A percentile compares a stretch with the other conserved stretches of the same genome.
These are phyloP conservation scores for Hormaphis cornu DNA, from an alignment of 1,140 invertebrate genomes.

Conservation along the genomic window DNA sequence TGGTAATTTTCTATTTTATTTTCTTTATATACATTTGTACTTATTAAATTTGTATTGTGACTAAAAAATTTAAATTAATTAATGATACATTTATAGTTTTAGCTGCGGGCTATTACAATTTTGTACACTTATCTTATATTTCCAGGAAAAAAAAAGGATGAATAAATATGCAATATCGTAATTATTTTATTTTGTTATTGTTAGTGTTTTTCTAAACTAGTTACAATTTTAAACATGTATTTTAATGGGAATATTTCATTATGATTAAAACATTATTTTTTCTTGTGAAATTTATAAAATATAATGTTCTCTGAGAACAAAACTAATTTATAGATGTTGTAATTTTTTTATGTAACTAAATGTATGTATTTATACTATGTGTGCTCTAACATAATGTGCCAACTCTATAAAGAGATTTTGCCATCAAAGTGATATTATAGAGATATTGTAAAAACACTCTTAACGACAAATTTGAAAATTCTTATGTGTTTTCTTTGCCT, in stretches of 20 bases:
- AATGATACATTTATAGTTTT: constrained; percentile 5
- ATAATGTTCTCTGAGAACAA: too few relatives aligned
- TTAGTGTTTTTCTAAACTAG: constrained; percentile 9
- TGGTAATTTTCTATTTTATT: constrained; percentile 23
- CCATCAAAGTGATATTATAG: too few relatives aligned
- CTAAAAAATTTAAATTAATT: neutral
- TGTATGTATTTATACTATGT: too few relatives aligned
- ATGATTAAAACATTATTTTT: neutral
- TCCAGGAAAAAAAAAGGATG: neutral
- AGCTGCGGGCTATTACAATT: constrained; percentile 12
- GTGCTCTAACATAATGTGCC: too few relatives aligned
- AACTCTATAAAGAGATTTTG: too few relatives aligned
- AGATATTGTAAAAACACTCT: too few relatives aligned
- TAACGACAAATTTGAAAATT: too few relatives aligned
- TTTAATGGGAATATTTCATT: constrained; percentile 1
- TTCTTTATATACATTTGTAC: constrained; percentile 5
- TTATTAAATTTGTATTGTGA: constrained; percentile 12
- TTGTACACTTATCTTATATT: constrained; percentile 1
- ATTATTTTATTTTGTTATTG: constrained; percentile 19
- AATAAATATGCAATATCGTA: neutral
- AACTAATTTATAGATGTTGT: too few relatives aligned
- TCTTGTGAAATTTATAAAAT: too few relatives aligned
- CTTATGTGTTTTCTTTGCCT: too few relatives aligned
- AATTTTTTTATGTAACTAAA: too few relatives aligned
- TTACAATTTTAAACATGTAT: neutral